Evolutionary conservation across 2,113 vertebrate species (phyloP).

Genomic region (Microtus pennsylvanicus): DNA sequence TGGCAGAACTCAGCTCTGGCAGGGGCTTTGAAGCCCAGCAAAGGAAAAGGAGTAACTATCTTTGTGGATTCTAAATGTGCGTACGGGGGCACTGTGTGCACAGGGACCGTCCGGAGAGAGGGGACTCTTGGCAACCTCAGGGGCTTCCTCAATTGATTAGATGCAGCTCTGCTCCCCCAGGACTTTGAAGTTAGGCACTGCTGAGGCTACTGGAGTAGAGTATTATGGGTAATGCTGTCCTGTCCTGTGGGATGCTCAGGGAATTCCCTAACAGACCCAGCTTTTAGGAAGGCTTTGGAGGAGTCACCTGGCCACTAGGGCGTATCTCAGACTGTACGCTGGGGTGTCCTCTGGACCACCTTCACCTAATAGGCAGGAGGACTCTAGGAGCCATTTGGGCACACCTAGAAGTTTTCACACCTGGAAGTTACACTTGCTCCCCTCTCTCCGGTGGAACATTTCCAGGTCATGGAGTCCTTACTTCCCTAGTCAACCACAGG

Average conservation of each 20-base stretch:
- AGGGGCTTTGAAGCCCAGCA: neutral
- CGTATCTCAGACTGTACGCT: neutral
- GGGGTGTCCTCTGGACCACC: neutral
- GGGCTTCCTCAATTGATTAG: neutral
- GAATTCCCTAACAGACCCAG: neutral
- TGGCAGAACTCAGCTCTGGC: no score
- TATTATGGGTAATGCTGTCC: neutral
- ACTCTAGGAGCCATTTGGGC: neutral
- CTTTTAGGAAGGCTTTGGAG: neutral
- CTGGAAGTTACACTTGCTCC: no score
- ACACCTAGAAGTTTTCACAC: neutral
- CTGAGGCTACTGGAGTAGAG: neutral
- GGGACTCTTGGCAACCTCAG: neutral
- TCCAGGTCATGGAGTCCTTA: neutral
- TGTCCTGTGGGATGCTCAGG: neutral
- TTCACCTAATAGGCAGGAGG: neutral
- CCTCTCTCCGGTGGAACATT: neutral
- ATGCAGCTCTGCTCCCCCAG: neutral
- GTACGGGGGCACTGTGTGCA: neutral
- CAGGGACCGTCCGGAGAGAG: neutral
- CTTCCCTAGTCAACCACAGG: neutral
- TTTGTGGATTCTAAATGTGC: no score
- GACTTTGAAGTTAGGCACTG: neutral
- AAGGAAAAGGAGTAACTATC: neutral
- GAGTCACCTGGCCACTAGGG: neutral